Evolutionary conservation across 1,140 invertebrate genomes (phyloP).

Genomic region (Drosophila melanica): DNA sequence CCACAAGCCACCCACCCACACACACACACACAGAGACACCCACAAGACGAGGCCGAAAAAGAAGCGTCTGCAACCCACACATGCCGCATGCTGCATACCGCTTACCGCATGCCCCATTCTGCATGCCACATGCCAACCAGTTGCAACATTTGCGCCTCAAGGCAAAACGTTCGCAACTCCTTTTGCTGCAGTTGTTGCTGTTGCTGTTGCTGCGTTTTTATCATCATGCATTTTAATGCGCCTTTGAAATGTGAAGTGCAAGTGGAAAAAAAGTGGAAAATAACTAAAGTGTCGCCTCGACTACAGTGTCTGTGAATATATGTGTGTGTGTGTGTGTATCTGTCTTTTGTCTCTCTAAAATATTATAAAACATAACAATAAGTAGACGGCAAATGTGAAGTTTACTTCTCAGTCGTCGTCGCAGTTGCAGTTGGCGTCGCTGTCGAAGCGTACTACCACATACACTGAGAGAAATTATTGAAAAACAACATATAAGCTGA

Average conservation of each 20-base stretch:
- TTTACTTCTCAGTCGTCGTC: constrained; percentile 52
- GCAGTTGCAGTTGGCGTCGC: not conserved
- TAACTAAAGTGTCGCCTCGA: constrained; percentile 78
- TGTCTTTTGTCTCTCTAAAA: constrained; percentile 74
- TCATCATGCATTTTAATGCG: constrained; percentile 79
- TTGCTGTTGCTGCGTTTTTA: constrained; percentile 54
- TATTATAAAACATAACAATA: constrained; percentile 82
- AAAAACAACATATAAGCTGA: no score
- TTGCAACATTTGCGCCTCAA: constrained; percentile 61
- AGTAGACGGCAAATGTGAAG: constrained; percentile 75
- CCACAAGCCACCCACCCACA: constrained; percentile 34
- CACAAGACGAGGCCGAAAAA: constrained; percentile 4
- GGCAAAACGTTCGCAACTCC: constrained; percentile 13
- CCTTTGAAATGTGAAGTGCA: constrained; percentile 79
- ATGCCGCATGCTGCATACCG: not conserved
- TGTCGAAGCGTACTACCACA: not conserved
- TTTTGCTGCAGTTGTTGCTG: constrained; percentile 33
- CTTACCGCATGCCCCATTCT: not conserved
- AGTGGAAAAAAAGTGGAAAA: constrained; percentile 74
- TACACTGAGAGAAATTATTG: no score
- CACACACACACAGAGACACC: constrained; percentile 16
- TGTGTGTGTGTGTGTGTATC: constrained; percentile 27
- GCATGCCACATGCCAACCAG: constrained; percentile 53
- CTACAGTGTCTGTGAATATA: constrained; percentile 19
- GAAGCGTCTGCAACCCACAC: not conserved